Conservation (phyloP, 1,140 invertebrate species). For the Euwallacea similis region DNA sequence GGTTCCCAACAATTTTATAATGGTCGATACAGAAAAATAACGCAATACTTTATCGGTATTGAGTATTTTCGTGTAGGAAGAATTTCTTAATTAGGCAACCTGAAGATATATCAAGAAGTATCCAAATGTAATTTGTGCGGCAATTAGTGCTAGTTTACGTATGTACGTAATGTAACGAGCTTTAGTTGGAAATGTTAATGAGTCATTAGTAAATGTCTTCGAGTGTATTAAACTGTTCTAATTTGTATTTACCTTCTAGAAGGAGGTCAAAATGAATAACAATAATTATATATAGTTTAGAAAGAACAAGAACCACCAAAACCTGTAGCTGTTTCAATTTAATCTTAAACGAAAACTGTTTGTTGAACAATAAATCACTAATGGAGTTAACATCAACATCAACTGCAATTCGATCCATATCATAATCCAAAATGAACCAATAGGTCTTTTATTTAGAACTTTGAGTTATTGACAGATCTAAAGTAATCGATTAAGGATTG, state of each 20-base stretch:
- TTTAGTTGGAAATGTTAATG: conserved; percentile 17
- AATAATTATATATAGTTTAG: too few relatives aligned
- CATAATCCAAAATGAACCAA: too few relatives aligned
- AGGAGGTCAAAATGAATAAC: too few relatives aligned
- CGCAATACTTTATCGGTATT: conserved; percentile 21
- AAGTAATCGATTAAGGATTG: too few relatives aligned
- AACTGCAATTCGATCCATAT: too few relatives aligned
- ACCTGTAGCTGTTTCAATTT: too few relatives aligned
- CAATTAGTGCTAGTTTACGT: conserved; percentile 13
- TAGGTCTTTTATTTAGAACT: too few relatives aligned
- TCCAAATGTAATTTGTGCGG: conserved; percentile 15
- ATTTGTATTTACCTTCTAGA: not conserved
- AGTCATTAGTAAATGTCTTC: conserved; percentile 14
- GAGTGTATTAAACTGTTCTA: conserved; percentile 1
- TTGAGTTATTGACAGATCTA: too few relatives aligned
- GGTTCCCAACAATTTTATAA: conserved; percentile 23
- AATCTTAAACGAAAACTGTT: too few relatives aligned
- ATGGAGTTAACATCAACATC: too few relatives aligned
- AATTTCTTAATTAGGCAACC: conserved; percentile 25
- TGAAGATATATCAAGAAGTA: conserved; percentile 8
- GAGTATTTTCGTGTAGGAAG: conserved; percentile 24
- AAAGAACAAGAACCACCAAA: too few relatives aligned
- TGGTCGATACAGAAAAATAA: conserved; percentile 22
- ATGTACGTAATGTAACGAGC: conserved; percentile 8
- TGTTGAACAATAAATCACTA: too few relatives aligned